Conservation (phyloP, 2,113 vertebrate genomes). For the Amphiprion percula region DNA sequence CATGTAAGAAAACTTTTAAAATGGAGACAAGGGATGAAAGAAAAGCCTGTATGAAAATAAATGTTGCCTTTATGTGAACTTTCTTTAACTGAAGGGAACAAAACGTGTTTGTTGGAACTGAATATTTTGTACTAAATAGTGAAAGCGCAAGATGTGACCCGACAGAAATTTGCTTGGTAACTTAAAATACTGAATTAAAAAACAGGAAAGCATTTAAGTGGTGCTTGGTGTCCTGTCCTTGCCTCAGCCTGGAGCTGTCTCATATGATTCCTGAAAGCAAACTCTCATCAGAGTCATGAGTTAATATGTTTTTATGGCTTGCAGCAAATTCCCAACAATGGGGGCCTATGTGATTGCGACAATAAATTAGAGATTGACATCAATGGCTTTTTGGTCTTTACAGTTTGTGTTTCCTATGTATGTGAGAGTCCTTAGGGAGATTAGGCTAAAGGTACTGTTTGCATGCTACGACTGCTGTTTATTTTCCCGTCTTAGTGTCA, state of each 20-base stretch:
- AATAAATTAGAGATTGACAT: slow-evolving; percentile 44
- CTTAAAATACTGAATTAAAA: slow-evolving; percentile 31
- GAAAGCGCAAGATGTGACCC: slow-evolving; percentile 19
- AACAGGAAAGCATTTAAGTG: slow-evolving; percentile 23
- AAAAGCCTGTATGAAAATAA: background rate
- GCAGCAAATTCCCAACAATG: slow-evolving; percentile 57
- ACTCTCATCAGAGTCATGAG: slow-evolving; percentile 79
- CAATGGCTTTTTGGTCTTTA: background rate
- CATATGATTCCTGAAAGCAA: slow-evolving; percentile 78
- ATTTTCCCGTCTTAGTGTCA: slow-evolving; percentile 38
- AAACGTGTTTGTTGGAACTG: background rate
- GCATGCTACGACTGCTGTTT: slow-evolving; percentile 21
- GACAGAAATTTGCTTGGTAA: slow-evolving; percentile 24
- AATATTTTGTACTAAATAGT: background rate
- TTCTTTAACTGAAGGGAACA: background rate
- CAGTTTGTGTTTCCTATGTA: background rate
- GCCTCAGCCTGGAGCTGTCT: slow-evolving; percentile 69
- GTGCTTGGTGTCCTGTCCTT: slow-evolving; percentile 47
- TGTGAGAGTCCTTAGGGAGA: background rate
- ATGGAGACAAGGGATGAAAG: background rate
- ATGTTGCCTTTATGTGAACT: background rate
- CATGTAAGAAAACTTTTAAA: background rate
- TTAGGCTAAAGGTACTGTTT: slow-evolving; percentile 23
- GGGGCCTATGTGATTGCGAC: slow-evolving; percentile 37
- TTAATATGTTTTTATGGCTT: slow-evolving; percentile 72